phyloP scores from a whole-genome alignment of 2,888 invertebrate genomes.

The Drosophila cognata region DNA sequence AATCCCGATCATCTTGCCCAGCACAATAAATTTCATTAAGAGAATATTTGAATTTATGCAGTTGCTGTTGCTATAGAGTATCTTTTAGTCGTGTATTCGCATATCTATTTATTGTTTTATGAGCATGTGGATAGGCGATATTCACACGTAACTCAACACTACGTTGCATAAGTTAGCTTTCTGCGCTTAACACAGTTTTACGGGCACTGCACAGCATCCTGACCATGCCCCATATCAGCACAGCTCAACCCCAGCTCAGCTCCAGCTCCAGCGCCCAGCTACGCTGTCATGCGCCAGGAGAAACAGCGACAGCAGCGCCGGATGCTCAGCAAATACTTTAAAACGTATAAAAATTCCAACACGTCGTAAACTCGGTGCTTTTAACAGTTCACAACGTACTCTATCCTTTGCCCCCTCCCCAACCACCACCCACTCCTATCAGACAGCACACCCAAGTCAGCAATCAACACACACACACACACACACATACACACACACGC shows the following conservation, averaged over 20 bases:
- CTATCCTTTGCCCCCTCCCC: neutral
- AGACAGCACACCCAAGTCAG: constrained; percentile 48
- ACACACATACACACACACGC: constrained; percentile 9
- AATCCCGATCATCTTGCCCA: neutral
- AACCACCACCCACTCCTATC: constrained; percentile 6
- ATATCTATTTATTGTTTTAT: constrained; percentile 33
- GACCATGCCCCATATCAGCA: constrained; percentile 6
- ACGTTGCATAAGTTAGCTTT: constrained; percentile 77
- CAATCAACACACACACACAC: constrained; percentile 59
- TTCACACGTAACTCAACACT: constrained; percentile 66
- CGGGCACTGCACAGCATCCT: constrained; percentile 55
- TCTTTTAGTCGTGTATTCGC: neutral
- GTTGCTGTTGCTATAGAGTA: constrained; percentile 13
- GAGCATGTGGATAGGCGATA: constrained; percentile 38
- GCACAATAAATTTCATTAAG: neutral
- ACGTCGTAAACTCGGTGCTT: constrained; percentile 76
- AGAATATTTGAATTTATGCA: neutral
- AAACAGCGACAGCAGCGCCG: constrained; percentile 49
- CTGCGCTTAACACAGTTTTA: constrained; percentile 77
- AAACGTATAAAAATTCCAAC: constrained; percentile 79
- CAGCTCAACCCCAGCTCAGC: neutral
- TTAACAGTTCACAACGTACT: constrained; percentile 50
- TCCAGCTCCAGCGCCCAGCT: constrained; percentile 9
- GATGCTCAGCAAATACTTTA: constrained; percentile 73
- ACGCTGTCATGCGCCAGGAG: constrained; percentile 21